Percentiles rank a stretch among this genome's conserved stretches.
Conservation (phyloP, 2,888 invertebrate species). For the Drosophila lacicola region DNA sequence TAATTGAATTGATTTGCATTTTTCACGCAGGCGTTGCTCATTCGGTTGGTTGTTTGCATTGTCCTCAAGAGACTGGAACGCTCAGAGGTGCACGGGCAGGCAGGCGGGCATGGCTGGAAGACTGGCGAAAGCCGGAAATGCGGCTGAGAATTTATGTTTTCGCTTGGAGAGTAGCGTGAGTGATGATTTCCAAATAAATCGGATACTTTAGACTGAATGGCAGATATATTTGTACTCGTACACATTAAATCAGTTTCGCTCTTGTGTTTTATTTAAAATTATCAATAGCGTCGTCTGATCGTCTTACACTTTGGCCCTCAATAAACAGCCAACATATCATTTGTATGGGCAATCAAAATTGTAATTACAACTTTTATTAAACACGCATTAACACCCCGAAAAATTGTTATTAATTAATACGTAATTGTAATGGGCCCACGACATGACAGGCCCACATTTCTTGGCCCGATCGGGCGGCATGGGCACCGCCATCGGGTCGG, state of each 20-base stretch:
- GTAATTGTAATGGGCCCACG: conserved; percentile 74
- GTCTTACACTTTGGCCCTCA: not conserved
- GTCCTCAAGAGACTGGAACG: conserved; percentile 39
- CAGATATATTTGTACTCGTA: not conserved
- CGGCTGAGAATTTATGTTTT: conserved; percentile 51
- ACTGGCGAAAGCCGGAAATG: conserved; percentile 72
- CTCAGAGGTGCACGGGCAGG: not conserved
- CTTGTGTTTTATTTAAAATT: not conserved
- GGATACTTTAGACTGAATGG: conserved; percentile 1
- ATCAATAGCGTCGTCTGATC: not conserved
- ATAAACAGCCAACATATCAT: conserved; percentile 38
- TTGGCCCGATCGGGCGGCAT: not conserved
- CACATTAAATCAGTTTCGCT: conserved; percentile 16
- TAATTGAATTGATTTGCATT: conserved; percentile 85
- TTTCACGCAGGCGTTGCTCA: conserved; percentile 83
- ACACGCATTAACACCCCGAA: conserved; percentile 63
- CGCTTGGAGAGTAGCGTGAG: conserved; percentile 24
- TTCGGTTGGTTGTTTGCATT: conserved; percentile 68
- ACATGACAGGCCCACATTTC: conserved; percentile 55
- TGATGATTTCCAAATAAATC: conserved; percentile 18
- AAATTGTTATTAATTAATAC: conserved; percentile 79
- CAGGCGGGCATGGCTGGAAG: not conserved
- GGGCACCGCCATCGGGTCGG: not conserved
- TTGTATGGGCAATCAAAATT: conserved; percentile 48
- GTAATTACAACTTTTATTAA: conserved; percentile 56